Evolutionary conservation across 1,140 invertebrate species (phyloP).

Genomic region (Dinothrombium tinctorium): DNA sequence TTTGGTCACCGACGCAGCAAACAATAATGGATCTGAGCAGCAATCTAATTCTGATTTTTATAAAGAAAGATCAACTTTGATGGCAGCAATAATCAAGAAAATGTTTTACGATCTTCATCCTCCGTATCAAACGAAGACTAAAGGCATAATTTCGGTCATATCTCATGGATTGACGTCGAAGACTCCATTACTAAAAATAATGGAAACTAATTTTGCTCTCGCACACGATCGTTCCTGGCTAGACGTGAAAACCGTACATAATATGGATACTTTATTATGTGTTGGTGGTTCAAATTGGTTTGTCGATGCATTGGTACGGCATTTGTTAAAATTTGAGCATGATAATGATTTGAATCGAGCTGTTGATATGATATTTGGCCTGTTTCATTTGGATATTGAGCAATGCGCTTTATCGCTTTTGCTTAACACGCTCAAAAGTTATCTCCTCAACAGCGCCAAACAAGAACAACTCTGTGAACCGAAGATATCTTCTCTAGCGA

Average conservation of each 20-base stretch:
- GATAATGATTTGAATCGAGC: constrained; percentile 36
- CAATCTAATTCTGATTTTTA: constrained; percentile 16
- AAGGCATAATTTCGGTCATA: background rate
- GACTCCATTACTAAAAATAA: constrained; percentile 29
- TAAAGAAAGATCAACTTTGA: constrained; percentile 38
- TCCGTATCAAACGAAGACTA: constrained; percentile 33
- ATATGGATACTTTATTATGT: constrained; percentile 52
- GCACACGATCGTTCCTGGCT: constrained; percentile 52
- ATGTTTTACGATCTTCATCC: constrained; percentile 46
- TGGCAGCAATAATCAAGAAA: constrained; percentile 57
- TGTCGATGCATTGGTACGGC: constrained; percentile 44
- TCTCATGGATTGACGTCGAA: constrained; percentile 13
- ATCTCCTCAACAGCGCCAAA: constrained; percentile 17
- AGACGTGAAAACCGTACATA: constrained; percentile 48
- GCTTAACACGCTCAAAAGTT: constrained; percentile 20
- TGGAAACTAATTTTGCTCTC: constrained; percentile 41
- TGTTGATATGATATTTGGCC: constrained; percentile 53
- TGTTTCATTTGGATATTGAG: constrained; percentile 71
- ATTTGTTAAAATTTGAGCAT: constrained; percentile 28
- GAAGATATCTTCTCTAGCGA: constrained; percentile 21
- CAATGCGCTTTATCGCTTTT: constrained; percentile 49
- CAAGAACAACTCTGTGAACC: constrained; percentile 22
- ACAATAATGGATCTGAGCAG: background rate
- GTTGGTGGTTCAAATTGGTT: constrained; percentile 68
- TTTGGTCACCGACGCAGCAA: constrained; percentile 17